These are phyloP conservation scores for Epinephelus coioides DNA, from an alignment of 2,797 vertebrate species.

Conservation along the genomic window DNA sequence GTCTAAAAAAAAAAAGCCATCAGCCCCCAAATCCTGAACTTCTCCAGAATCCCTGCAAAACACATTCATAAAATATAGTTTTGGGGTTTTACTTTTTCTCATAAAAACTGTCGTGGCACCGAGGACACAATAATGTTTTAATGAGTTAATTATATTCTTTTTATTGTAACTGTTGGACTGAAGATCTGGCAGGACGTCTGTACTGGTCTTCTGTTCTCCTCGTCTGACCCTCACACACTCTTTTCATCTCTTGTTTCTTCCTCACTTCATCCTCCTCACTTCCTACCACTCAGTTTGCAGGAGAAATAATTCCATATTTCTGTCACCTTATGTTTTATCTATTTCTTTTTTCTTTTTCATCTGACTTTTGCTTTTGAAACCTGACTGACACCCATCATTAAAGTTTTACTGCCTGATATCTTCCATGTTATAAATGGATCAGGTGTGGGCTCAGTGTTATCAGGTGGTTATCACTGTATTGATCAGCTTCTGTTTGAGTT, in stretches of 20 bases:
- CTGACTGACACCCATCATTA: background rate
- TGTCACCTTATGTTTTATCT: too few relatives aligned
- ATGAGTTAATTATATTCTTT: background rate
- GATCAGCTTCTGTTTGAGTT: constrained; percentile 72
- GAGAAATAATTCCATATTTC: too few relatives aligned
- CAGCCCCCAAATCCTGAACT: too few relatives aligned
- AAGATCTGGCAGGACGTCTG: background rate
- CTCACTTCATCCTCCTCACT: background rate
- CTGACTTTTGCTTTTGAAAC: too few relatives aligned
- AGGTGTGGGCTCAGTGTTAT: constrained; percentile 12
- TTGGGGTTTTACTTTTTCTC: too few relatives aligned
- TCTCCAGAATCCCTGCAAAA: too few relatives aligned
- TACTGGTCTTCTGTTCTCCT: background rate
- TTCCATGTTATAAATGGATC: background rate
- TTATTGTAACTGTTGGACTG: background rate
- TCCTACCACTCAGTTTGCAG: background rate
- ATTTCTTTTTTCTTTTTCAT: too few relatives aligned
- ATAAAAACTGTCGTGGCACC: background rate
- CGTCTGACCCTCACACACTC: background rate
- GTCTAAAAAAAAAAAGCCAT: too few relatives aligned
- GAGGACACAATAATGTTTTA: background rate
- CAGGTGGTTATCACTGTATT: constrained; percentile 50
- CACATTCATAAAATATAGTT: too few relatives aligned
- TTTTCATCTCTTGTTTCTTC: constrained; percentile 1
- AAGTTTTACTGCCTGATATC: background rate